These are phyloP conservation scores for Phengaris alcon DNA, from an alignment of 2,888 invertebrate genomes.

Conservation along the genomic window DNA sequence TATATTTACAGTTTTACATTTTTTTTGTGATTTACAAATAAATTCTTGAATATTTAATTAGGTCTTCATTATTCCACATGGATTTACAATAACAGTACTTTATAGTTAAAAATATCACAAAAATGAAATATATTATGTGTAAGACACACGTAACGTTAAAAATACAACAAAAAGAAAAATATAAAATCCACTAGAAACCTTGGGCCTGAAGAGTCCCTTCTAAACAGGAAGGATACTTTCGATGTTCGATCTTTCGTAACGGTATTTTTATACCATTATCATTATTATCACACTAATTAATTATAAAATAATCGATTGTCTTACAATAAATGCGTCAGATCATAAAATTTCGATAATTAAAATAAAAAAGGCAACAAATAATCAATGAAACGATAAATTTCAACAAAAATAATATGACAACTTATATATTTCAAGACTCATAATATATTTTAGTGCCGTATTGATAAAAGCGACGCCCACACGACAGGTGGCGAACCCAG, in stretches of 20 bases:
- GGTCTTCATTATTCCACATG: conserved; percentile 78
- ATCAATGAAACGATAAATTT: conserved; percentile 75
- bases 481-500: conserved; percentile 55
- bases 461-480: conserved; percentile 74
- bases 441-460: conserved; percentile 62
- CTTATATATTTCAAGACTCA: conserved; percentile 72
- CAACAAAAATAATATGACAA: conserved; percentile 75
- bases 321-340: conserved; percentile 81
- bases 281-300: conserved; percentile 79
- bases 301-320: conserved; percentile 79
- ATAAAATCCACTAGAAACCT: conserved; percentile 79
- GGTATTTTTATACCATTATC: conserved; percentile 77
- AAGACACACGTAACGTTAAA: conserved; percentile 80
- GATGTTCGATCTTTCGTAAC: conserved; percentile 78
- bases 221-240: conserved; percentile 81
- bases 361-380: conserved; percentile 77
- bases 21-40: conserved; percentile 80
- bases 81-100: conserved; percentile 80
- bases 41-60: conserved; percentile 80
- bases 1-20: conserved; percentile 81
- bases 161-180: conserved; percentile 79
- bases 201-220: conserved; percentile 78
- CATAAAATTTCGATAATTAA: conserved; percentile 77
- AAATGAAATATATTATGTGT: conserved; percentile 81
- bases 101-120: conserved; percentile 81